phyloP scores from a whole-genome alignment of 2,113 vertebrate species.

The Pollachius pollachius region DNA sequence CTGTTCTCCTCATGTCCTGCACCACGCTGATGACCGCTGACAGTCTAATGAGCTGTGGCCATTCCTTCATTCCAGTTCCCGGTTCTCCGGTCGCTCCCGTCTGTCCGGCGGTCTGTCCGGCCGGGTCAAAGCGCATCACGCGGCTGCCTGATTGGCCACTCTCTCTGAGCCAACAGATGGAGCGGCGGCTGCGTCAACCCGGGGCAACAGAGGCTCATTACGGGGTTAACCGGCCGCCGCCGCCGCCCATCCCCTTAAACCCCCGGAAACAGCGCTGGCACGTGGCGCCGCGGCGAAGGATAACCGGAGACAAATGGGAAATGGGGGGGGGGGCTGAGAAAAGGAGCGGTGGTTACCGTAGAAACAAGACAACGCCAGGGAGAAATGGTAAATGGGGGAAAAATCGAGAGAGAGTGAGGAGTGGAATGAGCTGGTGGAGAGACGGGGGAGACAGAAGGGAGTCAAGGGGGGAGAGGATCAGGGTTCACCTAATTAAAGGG shows the following conservation, averaged over 20 bases:
- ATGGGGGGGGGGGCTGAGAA: neutral
- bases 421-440: conserved; percentile 23
- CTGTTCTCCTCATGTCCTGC: conserved; percentile 57
- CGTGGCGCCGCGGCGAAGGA: conserved; percentile 33
- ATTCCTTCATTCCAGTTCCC: conserved; percentile 45
- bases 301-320: conserved; percentile 61
- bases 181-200: neutral
- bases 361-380: conserved; percentile 12
- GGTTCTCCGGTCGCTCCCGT: conserved; percentile 26
- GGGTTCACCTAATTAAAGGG: conserved; percentile 61
- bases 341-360: conserved; percentile 27
- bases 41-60: conserved; percentile 66
- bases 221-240: conserved; percentile 56
- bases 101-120: conserved; percentile 44
- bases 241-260: conserved; percentile 50
- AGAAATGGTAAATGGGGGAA: conserved; percentile 10
- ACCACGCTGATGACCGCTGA: conserved; percentile 62
- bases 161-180: conserved; percentile 70
- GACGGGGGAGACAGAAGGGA: conserved; percentile 5
- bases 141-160: conserved; percentile 65
- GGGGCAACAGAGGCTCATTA: conserved; percentile 49
- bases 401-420: neutral
- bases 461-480: conserved; percentile 30
- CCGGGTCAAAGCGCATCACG: conserved; percentile 61
- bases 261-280: conserved; percentile 48